Conservation (phyloP, 2,888 invertebrate species). For the Drosophila acutilabella region DNA sequence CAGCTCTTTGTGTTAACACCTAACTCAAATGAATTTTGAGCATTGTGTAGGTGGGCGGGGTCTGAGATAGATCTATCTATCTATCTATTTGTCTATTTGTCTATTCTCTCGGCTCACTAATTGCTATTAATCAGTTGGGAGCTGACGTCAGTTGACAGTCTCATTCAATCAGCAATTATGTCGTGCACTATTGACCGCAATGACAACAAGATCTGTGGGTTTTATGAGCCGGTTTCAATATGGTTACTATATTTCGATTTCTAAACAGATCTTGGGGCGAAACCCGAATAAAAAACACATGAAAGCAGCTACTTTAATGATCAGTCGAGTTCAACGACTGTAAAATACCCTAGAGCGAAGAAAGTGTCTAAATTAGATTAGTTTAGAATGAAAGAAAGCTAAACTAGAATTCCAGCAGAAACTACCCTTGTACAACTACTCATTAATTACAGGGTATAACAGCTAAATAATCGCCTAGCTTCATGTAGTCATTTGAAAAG, state of each 20-base stretch:
- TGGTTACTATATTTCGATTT: conserved; percentile 29
- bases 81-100: neutral
- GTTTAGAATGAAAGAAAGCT: too few species aligned
- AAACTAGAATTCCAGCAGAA: neutral
- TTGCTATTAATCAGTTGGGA: conserved; percentile 66
- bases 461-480: neutral
- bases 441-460: conserved; percentile 1
- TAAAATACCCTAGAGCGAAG: neutral
- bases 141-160: conserved; percentile 69
- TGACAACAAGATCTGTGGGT: conserved; percentile 4
- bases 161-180: conserved; percentile 68
- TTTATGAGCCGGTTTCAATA: conserved; percentile 5
- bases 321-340: conserved; percentile 25
- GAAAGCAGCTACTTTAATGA: conserved; percentile 57
- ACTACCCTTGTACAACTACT: too few species aligned
- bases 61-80: conserved; percentile 9
- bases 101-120: conserved; percentile 41
- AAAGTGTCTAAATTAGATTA: too few species aligned
- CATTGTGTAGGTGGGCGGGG: neutral
- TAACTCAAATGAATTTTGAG: neutral
- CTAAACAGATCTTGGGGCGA: conserved; percentile 25
- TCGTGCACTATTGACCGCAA: conserved; percentile 71
- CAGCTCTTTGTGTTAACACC: neutral
- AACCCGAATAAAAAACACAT: conserved; percentile 29
- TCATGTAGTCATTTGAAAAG: conserved; percentile 61